Base-by-base conservation (phyloP, 2,888 invertebrate genomes). In the Hololepta plana region DNA sequence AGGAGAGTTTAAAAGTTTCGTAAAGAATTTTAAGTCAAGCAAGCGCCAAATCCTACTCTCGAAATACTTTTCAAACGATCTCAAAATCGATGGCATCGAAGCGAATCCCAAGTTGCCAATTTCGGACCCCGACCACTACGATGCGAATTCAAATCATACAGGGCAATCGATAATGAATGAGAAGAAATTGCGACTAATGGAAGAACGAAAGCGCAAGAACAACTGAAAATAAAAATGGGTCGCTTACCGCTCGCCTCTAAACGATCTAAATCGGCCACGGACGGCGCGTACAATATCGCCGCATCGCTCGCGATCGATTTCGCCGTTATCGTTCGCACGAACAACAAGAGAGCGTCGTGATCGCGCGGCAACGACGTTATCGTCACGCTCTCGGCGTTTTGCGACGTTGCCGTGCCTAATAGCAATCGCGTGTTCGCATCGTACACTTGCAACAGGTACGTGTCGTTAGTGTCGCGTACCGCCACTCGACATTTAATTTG, bases 381-480 rank as follows among this genome's bases (percentile, higher is more conserved):
- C 35, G 55, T 54, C 35, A 62, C 53, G 36, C 53, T 50, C 32
- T 55, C 53, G 14, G 61, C 54, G 27, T 51, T 52, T 36, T 51
- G 47, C 20, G 62, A 61, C 14, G 59, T 61, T 11, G 60, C 50
- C 23, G 61, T 61, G 28, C 57, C 62, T 34, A 62, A 42, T 26
- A 63, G 48, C 24, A 54, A 48, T 12, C 60, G 51, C 26, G 57
- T 58, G 34, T 54, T 54, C 16, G 62, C 60, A 37, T 62, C 60
- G 47, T 55, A 63, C 30, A 59, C 61, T 45, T 63, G 63, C 35
- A 63, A 53, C 25, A 63, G 46, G 43, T 59, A 62, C 34, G 54
- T 57, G 34, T 53, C 47, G 28, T 36, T 35, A 17, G 30, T 36
- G 32, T 15, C 30, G 28, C 33, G 15, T 19, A 51, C 49, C 36